Base-by-base conservation (phyloP, 1,140 invertebrate genomes). In the Ceratoteleas bidentatus region DNA sequence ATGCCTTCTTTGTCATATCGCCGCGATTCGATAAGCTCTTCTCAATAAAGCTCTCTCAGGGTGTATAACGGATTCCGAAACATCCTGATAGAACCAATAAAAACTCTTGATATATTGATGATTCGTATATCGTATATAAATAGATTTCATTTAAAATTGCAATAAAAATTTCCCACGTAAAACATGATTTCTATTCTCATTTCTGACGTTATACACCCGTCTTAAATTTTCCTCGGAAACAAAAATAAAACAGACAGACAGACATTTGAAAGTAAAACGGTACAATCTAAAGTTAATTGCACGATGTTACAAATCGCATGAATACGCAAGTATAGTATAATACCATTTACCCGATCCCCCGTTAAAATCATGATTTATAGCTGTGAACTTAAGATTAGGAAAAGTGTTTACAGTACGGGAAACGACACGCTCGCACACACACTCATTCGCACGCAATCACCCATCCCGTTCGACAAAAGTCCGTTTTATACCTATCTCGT, bases 1-100 rank as follows among this genome's bases (percentile, higher is more conserved):
- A 60, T 70, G 50, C 34, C 56, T 73, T 73, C 50, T 73, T 73
- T 56, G 58, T 73, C 64, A 13, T 43, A n/a, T n/a, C 8, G 24
- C 4, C 24, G 24, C 24, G 24, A n/a, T n/a, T n/a, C n/a, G n/a
- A 24, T 24, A 24, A 24, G 24, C 24, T 24, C 24, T 24, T 1
- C 40, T 43, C 40, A 1, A 43, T 43, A 9, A 43, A 10, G n/a
- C 40, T 43, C 40, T 14, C 2, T 49, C 13, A 11, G 38, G 43
- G n/a, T 32, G 38, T 45, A 15, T 45, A 32, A 66, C 8, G 33
- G 43, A 33, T 54, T 8, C 40, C 6, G 10, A n/a, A 15, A n/a
- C 32, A 11, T 68, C 53, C 13, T 43, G 33, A 62, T 43, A 43
- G 40, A 43, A n/a, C 6, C 9, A 2, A 2, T 24, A 2, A 24